Base-by-base conservation (phyloP, 2,888 invertebrate species). In the Chaetogeoica ovagalla region DNA sequence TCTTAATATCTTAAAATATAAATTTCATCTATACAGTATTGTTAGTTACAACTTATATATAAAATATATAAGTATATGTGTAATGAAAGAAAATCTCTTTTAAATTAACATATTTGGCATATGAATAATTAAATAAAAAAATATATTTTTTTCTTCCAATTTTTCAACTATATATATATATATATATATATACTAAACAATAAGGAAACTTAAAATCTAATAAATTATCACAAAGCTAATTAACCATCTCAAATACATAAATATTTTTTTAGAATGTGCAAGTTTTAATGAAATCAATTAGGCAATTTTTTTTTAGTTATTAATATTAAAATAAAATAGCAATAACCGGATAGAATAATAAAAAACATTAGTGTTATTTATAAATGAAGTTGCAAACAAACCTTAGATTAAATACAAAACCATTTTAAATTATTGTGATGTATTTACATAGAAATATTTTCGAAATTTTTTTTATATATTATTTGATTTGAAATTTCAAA, bases 231-330 rank as follows among this genome's bases (percentile, higher is more conserved):
- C 39, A 71, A 30, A 48, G 48, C 11, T 62, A 62, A 17, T 55
- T 72, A 30, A 17, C 37, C 2, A 39, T 63, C 11, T 73, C 7
- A 4, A 60, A 63, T 19, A 57, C 6, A 57, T 4, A 63, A 73
- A 63, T 73, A 63, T 63, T 73, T 52, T n/a, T 52, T 52, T n/a
- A 63, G 63, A 73, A 73, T 73, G 73, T 55, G 37, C 21, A 55
- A 63, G 9, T 73, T 17, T 37, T 52, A 62, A 9, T 62, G 30
- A 37, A 63, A 52, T 63, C 4, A 37, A 52, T 55, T 55, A 70
- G 9, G 37, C 30, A 63, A 1, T 30, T 30, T 43, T 43, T 23
- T 37, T 23, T 21, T 23, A n/a, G 52, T 11, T 37, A 55, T 52
- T 48, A 30, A 48, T 1, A 52, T 62, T 71, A 52, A 23, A 57